These are phyloP conservation scores for Herminia tarsipennalis DNA, from an alignment of 2,888 invertebrate genomes.

Conservation along the genomic window DNA sequence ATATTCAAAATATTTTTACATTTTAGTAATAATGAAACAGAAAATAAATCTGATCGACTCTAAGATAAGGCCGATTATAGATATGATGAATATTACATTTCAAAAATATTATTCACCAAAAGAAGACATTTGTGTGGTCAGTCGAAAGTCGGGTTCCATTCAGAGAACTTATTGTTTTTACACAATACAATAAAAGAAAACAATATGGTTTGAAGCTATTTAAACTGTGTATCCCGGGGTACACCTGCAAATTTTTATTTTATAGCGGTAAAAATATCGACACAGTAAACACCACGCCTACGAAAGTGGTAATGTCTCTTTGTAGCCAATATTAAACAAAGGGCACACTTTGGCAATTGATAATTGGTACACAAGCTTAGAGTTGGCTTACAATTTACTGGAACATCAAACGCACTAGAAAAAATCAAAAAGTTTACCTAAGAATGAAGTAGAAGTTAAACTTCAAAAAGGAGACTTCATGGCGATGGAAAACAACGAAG, in stretches of 20 bases:
- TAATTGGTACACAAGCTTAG: constrained; percentile 39
- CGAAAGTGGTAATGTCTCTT: constrained; percentile 42
- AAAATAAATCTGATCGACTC: constrained; percentile 8
- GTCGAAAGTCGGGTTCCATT: too few species aligned
- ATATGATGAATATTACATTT: constrained; percentile 5
- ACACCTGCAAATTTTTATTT: constrained; percentile 44
- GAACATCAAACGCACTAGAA: constrained; percentile 34
- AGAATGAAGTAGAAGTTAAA: constrained; percentile 34
- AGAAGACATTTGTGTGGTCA: constrained; percentile 14
- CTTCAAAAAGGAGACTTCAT: constrained; percentile 38
- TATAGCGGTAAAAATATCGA: constrained; percentile 48
- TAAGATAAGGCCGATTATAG: constrained; percentile 12
- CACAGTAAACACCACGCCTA: constrained; percentile 36
- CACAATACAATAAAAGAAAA: constrained; percentile 25
- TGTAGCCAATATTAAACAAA: constrained; percentile 28
- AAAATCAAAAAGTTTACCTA: constrained; percentile 39
- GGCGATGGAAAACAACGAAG: constrained; percentile 37
- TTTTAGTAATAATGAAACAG: constrained; percentile 19
- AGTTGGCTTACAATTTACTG: constrained; percentile 34
- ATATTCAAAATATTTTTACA: constrained; percentile 25
- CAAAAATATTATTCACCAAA: constrained; percentile 6
- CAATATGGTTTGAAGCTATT: constrained; percentile 30
- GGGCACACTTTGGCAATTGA: constrained; percentile 37
- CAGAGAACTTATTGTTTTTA: too few species aligned
- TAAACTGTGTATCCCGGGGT: constrained; percentile 38